A percentile compares a stretch with the other conserved stretches of the same genome.
Conservation (phyloP, 2,888 invertebrate genomes). For the Cryptophagus acutangulus region DNA sequence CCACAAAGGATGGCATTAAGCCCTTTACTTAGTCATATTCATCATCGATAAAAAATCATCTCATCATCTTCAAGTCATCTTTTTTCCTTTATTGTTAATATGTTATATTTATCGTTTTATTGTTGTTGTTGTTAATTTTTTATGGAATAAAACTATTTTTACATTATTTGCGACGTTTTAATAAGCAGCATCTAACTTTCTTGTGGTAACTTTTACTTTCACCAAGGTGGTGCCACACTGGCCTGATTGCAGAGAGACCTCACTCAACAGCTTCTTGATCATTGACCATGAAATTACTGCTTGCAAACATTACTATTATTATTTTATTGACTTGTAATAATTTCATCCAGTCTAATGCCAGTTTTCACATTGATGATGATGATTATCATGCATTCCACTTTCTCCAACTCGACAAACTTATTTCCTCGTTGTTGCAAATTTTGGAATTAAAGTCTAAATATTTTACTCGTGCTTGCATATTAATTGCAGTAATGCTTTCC, state of each 20-base stretch:
- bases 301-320: constrained; percentile 7
- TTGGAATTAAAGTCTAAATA: too few species aligned
- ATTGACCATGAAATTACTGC: constrained; percentile 19
- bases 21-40: constrained; percentile 2
- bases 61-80: constrained; percentile 6
- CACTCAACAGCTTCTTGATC: constrained; percentile 16
- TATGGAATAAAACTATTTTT: neutral
- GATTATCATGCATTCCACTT: too few species aligned
- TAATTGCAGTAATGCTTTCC: too few species aligned
- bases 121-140: constrained; percentile 13
- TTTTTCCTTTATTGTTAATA: neutral
- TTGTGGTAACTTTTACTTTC: constrained; percentile 21
- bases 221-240: constrained; percentile 9
- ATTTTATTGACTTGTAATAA: too few species aligned
- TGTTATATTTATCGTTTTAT: constrained; percentile 14
- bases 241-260: constrained; percentile 6
- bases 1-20: constrained; percentile 27
- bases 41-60: constrained; percentile 4
- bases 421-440: too few species aligned
- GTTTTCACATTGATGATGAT: too few species aligned
- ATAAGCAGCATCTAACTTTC: constrained; percentile 12
- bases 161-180: neutral
- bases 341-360: too few species aligned
- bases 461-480: too few species aligned
- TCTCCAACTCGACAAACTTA: too few species aligned